Evolutionary conservation across 2,888 invertebrate genomes (phyloP).

Genomic region (Cordylochernes scorpioides): DNA sequence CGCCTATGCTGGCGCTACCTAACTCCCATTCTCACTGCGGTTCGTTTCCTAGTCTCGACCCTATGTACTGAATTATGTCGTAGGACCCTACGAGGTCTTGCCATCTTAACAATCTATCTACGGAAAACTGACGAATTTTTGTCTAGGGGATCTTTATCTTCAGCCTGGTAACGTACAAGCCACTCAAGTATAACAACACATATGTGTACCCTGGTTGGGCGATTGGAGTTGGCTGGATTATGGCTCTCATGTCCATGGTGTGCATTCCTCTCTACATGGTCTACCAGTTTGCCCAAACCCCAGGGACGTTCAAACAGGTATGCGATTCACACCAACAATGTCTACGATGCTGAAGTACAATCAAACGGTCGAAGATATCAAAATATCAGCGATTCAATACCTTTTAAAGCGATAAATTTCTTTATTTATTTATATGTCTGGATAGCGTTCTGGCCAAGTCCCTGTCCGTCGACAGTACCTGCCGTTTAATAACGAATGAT

Average conservation of each 20-base stretch:
- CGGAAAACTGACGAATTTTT: too few relatives aligned
- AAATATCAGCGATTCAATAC: too few relatives aligned
- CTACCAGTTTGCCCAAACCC: slow-evolving; percentile 16
- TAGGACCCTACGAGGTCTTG: too few relatives aligned
- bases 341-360: too few relatives aligned
- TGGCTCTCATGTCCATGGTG: slow-evolving; percentile 21
- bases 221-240: slow-evolving; percentile 19
- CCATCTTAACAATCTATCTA: too few relatives aligned
- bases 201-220: slow-evolving; percentile 27
- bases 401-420: too few relatives aligned
- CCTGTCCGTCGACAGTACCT: too few relatives aligned
- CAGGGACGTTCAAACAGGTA: slow-evolving; percentile 14
- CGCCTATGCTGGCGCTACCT: slow-evolving; percentile 30
- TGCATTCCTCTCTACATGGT: slow-evolving; percentile 19
- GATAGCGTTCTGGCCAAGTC: too few relatives aligned
- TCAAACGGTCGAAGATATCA: too few relatives aligned
- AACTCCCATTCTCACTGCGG: slow-evolving; percentile 31
- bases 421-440: too few relatives aligned
- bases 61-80: not conserved
- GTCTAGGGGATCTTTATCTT: slow-evolving; percentile 21
- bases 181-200: slow-evolving; percentile 23
- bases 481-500: too few relatives aligned
- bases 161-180: slow-evolving; percentile 20
- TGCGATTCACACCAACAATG: too few relatives aligned
- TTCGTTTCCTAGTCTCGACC: slow-evolving; percentile 18